Evolutionary conservation across 2,888 invertebrate genomes (phyloP).

Genomic region (Thereva unica): DNA sequence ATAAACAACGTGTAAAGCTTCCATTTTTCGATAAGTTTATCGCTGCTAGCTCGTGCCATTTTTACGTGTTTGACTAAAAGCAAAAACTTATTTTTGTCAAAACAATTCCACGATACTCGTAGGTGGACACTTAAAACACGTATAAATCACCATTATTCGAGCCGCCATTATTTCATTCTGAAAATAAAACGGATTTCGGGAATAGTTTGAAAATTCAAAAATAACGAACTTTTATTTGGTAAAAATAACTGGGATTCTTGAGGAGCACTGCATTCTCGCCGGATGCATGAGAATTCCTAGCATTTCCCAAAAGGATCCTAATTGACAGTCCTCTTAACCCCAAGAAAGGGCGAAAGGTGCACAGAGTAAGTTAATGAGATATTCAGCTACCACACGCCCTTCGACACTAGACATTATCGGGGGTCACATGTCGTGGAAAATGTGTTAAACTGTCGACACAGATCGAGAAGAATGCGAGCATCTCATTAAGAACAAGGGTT

Average conservation of each 20-base stretch:
- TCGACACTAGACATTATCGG: slow-evolving; percentile 9
- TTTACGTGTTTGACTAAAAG: too few species aligned
- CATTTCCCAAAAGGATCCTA: neutral
- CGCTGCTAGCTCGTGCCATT: too few species aligned
- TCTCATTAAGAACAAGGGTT: slow-evolving; percentile 26
- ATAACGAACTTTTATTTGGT: too few species aligned
- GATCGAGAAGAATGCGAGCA: slow-evolving; percentile 15
- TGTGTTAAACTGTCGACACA: slow-evolving; percentile 31
- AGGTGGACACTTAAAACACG: too few species aligned
- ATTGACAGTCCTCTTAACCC: slow-evolving; percentile 28
- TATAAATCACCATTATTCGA: too few species aligned
- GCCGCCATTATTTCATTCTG: too few species aligned
- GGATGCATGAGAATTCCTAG: slow-evolving; percentile 20
- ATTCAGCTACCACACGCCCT: slow-evolving; percentile 11
- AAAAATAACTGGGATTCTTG: too few species aligned
- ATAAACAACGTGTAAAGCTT: slow-evolving; percentile 10
- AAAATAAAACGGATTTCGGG: too few species aligned
- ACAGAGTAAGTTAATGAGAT: slow-evolving; percentile 14
- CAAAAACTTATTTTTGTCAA: too few species aligned
- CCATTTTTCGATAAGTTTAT: too few species aligned
- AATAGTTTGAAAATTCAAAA: too few species aligned
- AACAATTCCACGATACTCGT: too few species aligned
- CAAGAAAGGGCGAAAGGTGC: slow-evolving; percentile 27
- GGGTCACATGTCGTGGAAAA: slow-evolving; percentile 16
- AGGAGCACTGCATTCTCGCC: slow-evolving; percentile 4